A percentile compares a stretch with the other conserved stretches of the same genome.
phyloP scores from a whole-genome alignment of 1,140 invertebrate species.

The Pteromalus puparum region DNA sequence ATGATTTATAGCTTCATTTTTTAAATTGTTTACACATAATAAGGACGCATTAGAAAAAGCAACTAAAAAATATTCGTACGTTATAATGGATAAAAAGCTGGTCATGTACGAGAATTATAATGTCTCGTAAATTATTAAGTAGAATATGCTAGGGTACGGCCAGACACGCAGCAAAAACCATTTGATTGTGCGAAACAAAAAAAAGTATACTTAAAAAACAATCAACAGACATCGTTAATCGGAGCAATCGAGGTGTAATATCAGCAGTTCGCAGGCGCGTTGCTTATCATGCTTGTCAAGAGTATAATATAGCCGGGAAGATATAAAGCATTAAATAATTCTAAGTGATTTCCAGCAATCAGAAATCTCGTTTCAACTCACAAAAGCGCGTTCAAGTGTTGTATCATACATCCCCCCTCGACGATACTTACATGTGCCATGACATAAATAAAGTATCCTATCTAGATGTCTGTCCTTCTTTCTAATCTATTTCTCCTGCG shows the following conservation, averaged over 20 bases:
- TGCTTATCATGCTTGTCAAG: neutral
- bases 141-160: neutral
- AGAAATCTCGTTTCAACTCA: neutral
- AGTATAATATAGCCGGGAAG: neutral
- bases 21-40: neutral
- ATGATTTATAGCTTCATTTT: neutral
- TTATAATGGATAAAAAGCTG: too few relatives aligned
- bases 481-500: neutral
- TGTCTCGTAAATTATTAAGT: neutral
- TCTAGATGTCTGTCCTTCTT: neutral
- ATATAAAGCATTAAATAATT: neutral
- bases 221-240: too few relatives aligned
- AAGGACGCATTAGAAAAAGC: too few relatives aligned
- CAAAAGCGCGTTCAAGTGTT: neutral
- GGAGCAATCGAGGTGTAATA: neutral
- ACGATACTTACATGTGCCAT: neutral
- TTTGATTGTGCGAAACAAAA: too few relatives aligned
- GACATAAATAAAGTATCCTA: conserved; percentile 24
- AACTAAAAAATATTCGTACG: too few relatives aligned
- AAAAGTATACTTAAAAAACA: too few relatives aligned
- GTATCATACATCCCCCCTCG: neutral
- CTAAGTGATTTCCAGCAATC: neutral
- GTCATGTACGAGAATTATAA: too few relatives aligned
- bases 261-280: neutral
- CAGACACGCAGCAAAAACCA: neutral